Evolutionary conservation across 2,797 vertebrate species (phyloP).

Genomic region (Kryptopterus vitreolus): DNA sequence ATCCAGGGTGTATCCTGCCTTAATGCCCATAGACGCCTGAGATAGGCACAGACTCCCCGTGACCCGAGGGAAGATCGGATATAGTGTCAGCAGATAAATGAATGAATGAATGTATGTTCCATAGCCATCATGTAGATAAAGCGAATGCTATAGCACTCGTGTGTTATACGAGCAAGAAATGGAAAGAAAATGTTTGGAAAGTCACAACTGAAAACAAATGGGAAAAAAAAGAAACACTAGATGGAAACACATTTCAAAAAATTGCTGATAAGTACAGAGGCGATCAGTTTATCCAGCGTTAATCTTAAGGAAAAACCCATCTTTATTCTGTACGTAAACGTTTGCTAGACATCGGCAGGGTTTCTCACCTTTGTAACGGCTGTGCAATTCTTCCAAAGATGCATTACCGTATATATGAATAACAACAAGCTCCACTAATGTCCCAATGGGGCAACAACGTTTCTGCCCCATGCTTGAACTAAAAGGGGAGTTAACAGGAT

Average conservation of each 20-base stretch:
- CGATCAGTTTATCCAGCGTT: neutral
- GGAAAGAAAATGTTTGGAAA: neutral
- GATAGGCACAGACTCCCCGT: too few relatives aligned
- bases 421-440: neutral
- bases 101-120: neutral
- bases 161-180: neutral
- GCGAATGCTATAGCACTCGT: neutral
- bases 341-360: too few relatives aligned
- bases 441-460: neutral
- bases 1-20: too few relatives aligned
- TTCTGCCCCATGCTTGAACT: neutral
- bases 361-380: too few relatives aligned
- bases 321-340: too few relatives aligned
- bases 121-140: neutral
- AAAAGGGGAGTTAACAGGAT: neutral
- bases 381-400: too few relatives aligned
- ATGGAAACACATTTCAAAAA: neutral
- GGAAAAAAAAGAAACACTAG: neutral
- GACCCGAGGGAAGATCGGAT: too few relatives aligned
- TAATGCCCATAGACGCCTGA: too few relatives aligned
- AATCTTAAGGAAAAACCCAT: too few relatives aligned
- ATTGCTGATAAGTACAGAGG: neutral
- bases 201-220: neutral
- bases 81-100: too few relatives aligned
- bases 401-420: neutral